Evolutionary conservation across 2,888 invertebrate species (phyloP).

Genomic region (Empis stercorea): DNA sequence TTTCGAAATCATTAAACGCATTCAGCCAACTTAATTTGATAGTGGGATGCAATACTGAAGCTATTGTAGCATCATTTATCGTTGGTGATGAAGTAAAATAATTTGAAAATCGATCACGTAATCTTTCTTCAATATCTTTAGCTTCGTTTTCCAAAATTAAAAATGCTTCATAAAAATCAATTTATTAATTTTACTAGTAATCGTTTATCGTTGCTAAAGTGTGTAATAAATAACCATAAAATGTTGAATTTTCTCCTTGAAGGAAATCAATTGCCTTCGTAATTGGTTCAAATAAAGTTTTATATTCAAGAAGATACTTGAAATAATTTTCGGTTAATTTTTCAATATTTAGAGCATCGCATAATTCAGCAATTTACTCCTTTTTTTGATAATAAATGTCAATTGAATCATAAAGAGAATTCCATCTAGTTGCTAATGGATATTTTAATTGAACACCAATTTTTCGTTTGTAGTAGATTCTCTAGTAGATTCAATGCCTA

Average conservation of each 20-base stretch:
- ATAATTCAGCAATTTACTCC: slow-evolving; percentile 6
- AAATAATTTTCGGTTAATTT: slow-evolving; percentile 7
- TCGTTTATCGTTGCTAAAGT: slow-evolving; percentile 11
- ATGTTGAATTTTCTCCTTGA: slow-evolving; percentile 8
- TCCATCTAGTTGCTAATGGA: slow-evolving; percentile 12
- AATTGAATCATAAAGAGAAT: slow-evolving; percentile 11
- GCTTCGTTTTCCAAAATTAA: neutral
- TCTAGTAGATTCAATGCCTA: too few relatives aligned
- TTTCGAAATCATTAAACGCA: slow-evolving; percentile 1
- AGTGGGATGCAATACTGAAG: slow-evolving; percentile 11
- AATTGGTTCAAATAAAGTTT: slow-evolving; percentile 8
- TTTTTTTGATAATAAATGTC: slow-evolving; percentile 8
- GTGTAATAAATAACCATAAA: slow-evolving; percentile 12
- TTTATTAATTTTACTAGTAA: slow-evolving; percentile 7
- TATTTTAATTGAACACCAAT: slow-evolving; percentile 9
- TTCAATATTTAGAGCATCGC: too few relatives aligned
- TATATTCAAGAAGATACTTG: slow-evolving; percentile 11
- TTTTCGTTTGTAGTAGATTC: too few relatives aligned
- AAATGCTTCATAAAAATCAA: neutral
- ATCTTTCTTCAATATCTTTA: slow-evolving; percentile 4
- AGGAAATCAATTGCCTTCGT: slow-evolving; percentile 10
- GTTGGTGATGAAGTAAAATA: slow-evolving; percentile 7
- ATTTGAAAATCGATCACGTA: slow-evolving; percentile 8
- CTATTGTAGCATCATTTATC: slow-evolving; percentile 8
- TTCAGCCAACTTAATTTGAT: slow-evolving; percentile 11